Base-by-base conservation (phyloP, 1,140 invertebrate species). In the Cydia amplana region DNA sequence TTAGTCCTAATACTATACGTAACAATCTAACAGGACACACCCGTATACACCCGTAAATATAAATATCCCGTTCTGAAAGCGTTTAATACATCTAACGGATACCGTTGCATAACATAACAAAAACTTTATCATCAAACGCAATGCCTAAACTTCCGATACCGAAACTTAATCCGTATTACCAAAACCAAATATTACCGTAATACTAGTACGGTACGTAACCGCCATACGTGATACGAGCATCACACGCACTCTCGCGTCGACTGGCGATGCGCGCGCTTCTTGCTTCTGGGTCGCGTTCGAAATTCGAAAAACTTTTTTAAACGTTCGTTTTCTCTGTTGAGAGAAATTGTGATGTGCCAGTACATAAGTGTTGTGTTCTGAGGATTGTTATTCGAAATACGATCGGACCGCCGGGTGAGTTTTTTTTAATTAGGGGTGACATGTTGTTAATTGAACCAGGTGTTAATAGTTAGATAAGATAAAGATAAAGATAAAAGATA, bases 131-230 rank as follows among this genome's bases (percentile, higher is more conserved):
- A 23, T 23, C 20, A 60, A 55, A 55, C 23, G 49, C 16, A 60
- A 60, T 23, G 18, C 55, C 55, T 23, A 60, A 60, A 60, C 55
- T 60, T 60, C 55, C 20, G 55, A 60, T 60, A 60, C 20, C 55
- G 76, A 76, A 79, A 77, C 74, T 75, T 79, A 72, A 80, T 83
- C 78, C 73, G 77, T 77, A 79, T 85, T 84, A 83, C 83, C 78
- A 81, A 88, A 85, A 80, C 78, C 83, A 85, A 88, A 88, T 84
- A 89, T 89, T 87, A 89, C 87, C 83, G 86, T 87, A 89, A 89
- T 79, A 40, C 28, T 18, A 12, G 28, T 73, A 74, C 72, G 40
- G 64, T 74, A 82, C 77, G 83, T 84, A 86, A 88, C 80, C 75
- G 78, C 74, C 78, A 78, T 80, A 79, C 74, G 77, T 70, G 74